phyloP scores from a whole-genome alignment of 1,140 invertebrate species.

The Solenopsis invicta region DNA sequence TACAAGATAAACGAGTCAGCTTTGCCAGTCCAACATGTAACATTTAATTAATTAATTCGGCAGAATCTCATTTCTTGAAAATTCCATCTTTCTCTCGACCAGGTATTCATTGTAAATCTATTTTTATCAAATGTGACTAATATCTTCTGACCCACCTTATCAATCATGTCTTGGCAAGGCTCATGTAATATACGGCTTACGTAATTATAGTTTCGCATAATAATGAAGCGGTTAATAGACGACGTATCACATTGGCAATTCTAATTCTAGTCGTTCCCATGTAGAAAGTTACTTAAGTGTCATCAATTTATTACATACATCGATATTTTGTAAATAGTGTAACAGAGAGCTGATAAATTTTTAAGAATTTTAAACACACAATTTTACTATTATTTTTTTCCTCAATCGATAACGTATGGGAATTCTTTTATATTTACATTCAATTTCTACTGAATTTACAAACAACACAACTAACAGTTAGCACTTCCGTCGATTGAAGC shows the following conservation, averaged over 20 bases:
- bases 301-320: neutral
- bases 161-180: neutral
- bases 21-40: neutral
- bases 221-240: slow-evolving; percentile 7
- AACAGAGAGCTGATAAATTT: neutral
- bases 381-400: slow-evolving; percentile 23
- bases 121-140: slow-evolving; percentile 6
- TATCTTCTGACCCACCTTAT: neutral
- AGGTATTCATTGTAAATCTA: neutral
- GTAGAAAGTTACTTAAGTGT: neutral
- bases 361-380: neutral
- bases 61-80: neutral
- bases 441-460: neutral
- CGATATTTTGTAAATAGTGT: neutral
- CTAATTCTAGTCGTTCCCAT: neutral
- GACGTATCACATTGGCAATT: slow-evolving; percentile 1
- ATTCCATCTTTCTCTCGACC: neutral
- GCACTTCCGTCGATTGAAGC: neutral
- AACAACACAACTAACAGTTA: neutral
- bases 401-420: neutral
- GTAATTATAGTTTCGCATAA: neutral
- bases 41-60: slow-evolving; percentile 28
- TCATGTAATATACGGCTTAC: neutral
- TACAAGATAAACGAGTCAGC: neutral
- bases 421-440: neutral